phyloP scores from a whole-genome alignment of 2,888 invertebrate genomes.

The Calliopum simillimum region DNA sequence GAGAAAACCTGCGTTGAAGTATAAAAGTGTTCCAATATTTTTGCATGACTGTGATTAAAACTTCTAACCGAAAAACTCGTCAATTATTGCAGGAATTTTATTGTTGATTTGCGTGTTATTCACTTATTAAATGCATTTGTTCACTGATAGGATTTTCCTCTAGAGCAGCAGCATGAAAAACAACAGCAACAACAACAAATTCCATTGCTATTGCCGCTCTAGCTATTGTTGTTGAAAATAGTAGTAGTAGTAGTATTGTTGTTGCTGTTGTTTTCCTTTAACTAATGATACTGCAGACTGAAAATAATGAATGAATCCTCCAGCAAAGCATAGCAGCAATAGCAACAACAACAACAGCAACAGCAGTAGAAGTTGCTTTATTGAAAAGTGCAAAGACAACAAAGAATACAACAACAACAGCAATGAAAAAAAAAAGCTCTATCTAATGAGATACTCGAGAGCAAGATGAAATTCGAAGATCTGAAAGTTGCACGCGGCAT shows the following conservation, averaged over 20 bases:
- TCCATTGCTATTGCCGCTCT: neutral
- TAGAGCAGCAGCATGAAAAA: constrained; percentile 12
- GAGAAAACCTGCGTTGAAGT: no score
- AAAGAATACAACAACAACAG: no score
- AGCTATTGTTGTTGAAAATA: neutral
- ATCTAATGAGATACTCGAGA: constrained; percentile 50
- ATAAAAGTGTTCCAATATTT: neutral
- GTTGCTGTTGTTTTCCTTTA: constrained; percentile 39
- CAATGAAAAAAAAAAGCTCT: constrained; percentile 35
- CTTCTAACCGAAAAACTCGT: constrained; percentile 40
- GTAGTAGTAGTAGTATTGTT: neutral
- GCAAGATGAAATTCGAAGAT: constrained; percentile 14
- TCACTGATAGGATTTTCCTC: constrained; percentile 41
- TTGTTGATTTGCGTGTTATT: constrained; percentile 58
- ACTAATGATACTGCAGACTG: constrained; percentile 53
- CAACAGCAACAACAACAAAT: constrained; percentile 4
- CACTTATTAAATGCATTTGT: constrained; percentile 53
- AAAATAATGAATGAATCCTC: constrained; percentile 53
- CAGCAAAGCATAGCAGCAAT: constrained; percentile 14
- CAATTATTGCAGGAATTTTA: constrained; percentile 57
- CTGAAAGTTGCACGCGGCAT: constrained; percentile 19
- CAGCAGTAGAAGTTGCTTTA: constrained; percentile 49
- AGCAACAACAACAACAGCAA: constrained; percentile 42
- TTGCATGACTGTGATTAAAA: neutral
- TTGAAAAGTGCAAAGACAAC: constrained; percentile 40